phyloP scores from a whole-genome alignment of 2,113 vertebrate species.

The Lamprotornis superbus region DNA sequence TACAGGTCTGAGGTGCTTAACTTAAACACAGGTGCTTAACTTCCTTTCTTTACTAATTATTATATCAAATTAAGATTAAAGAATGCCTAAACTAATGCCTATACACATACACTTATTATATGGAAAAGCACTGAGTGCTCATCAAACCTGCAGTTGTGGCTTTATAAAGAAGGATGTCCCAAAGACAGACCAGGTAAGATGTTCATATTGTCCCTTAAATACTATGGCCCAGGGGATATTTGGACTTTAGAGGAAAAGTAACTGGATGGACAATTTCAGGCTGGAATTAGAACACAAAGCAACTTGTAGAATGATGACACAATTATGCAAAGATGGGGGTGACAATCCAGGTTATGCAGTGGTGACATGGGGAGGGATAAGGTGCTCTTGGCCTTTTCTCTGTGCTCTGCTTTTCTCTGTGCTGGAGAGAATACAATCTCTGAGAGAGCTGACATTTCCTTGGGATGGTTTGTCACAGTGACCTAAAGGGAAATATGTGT shows the following conservation, averaged over 20 bases:
- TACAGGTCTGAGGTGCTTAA: not conserved
- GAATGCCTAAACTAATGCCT: not conserved
- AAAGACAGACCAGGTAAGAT: not conserved
- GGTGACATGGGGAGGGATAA: not conserved
- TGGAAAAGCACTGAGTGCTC: not conserved
- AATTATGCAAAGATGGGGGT: not conserved
- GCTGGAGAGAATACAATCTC: not conserved
- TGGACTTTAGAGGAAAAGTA: not conserved
- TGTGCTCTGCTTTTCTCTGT: not conserved
- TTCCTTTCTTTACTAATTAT: not conserved
- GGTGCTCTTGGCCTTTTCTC: not conserved
- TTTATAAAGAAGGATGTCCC: not conserved
- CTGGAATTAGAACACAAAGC: not conserved
- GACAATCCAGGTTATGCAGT: fast-evolving
- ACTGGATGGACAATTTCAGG: not conserved
- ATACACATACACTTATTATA: not conserved
- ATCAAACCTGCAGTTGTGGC: not conserved
- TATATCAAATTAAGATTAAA: not conserved
- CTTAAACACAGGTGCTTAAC: not conserved
- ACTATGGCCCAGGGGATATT: not conserved
- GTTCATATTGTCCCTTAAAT: not conserved
- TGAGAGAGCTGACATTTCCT: not conserved
- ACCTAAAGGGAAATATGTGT: not conserved
- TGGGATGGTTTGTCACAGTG: not conserved
- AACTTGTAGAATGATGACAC: not conserved